phyloP scores from a whole-genome alignment of 2,113 vertebrate species.

The Oceanites oceanicus region DNA sequence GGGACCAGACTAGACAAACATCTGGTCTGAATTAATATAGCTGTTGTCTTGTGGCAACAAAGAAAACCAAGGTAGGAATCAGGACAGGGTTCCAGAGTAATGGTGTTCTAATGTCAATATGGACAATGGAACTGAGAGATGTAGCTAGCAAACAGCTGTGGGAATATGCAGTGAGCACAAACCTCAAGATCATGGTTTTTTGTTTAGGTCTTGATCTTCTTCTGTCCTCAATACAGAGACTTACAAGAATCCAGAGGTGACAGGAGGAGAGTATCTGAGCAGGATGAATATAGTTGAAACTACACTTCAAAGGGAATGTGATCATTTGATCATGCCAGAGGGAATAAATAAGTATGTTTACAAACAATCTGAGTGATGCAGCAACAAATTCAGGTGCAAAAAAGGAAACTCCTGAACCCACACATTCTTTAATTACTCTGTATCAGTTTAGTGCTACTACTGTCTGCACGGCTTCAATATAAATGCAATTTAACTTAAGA shows the following conservation, averaged over 20 bases:
- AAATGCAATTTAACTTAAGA: background rate
- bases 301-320: background rate
- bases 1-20: background rate
- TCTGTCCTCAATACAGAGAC: background rate
- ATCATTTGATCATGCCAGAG: background rate
- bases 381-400: background rate
- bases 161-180: background rate
- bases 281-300: background rate
- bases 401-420: background rate
- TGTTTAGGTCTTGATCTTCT: background rate
- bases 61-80: background rate
- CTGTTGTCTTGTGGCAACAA: background rate
- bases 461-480: background rate
- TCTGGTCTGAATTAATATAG: background rate
- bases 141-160: background rate
- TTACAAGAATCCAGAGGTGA: background rate
- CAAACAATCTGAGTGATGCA: background rate
- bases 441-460: background rate
- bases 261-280: background rate
- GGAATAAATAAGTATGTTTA: background rate
- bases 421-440: background rate
- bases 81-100: background rate
- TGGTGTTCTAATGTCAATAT: background rate
- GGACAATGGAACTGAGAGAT: background rate
- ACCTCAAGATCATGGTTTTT: background rate